Base-by-base conservation (phyloP, 2,888 invertebrate genomes). In the Syrphus vitripennis region DNA sequence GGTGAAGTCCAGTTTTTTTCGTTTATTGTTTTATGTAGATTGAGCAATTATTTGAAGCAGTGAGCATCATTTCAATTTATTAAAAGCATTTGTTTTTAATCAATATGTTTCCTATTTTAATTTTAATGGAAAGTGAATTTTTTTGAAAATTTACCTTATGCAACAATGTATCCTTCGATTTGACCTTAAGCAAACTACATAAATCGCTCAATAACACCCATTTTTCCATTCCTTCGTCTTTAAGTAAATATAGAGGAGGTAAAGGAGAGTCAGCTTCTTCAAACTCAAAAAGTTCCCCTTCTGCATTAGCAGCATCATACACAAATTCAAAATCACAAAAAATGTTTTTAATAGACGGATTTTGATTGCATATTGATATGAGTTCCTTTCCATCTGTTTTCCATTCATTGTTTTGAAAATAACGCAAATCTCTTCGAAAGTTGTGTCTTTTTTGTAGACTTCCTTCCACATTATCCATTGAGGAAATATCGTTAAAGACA, bases 121-220 rank as follows among this genome's bases (percentile, higher is more conserved):
- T n/a, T n/a, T n/a, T n/a, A n/a, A n/a, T n/a, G n/a, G n/a, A n/a
- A n/a, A n/a, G n/a, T n/a, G n/a, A n/a, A n/a, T n/a, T n/a, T 31
- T 31, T 31, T 31, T 31, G 4, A 10, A 26, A 14, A 26, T 6
- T 3, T 89, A 92, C 93, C 93, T 96, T 96, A 90, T 96, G 95
- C 82, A 97, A 92, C 55, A 97, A 93, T 69, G 96, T 96, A 89
- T 97, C 97, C 89, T 96, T 95, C 45, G 97, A 97, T 92, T 97
- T 97, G 80, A 97, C 95, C 93, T 96, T 95, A 89, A 96, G 93
- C 88, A 96, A 93, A 89, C 95, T 95, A 89, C 96, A 95, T 88
- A 97, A 94, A 91, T 97, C 97, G 90, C 95, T 96, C 71, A 97
- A 93, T 80, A 97, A 93, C 75, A 97, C 95, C 96, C 97, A 97